Evolutionary conservation across 2,797 vertebrate genomes (phyloP), one percentile per base, ranked within the genome.

Genomic region (Xenops minutus): DNA sequence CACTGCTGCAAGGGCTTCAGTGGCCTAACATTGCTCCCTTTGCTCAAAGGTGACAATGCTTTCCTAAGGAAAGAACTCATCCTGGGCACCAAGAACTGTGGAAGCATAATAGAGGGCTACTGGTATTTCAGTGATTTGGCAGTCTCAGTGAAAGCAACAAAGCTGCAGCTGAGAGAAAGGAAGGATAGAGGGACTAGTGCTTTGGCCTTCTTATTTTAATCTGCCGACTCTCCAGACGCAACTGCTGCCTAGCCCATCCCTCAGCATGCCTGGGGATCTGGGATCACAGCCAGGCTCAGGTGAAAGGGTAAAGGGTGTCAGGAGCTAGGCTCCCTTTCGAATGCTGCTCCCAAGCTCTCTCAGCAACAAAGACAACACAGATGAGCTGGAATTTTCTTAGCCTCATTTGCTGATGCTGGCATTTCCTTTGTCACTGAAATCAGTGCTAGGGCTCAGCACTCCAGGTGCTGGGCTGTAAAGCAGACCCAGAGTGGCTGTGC

Each of bases 41-140:
- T 37, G 23, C 37, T 39, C 9, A 79, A 54, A 56, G 17, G 24
- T 30, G 44, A 64, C 18, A 11, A 12, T 5, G 4, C 17, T 48
- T 85, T 48, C 10, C 36, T 14, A 66, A 32, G 29, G 10, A 69
- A 49, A 43, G 5, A 14, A 29, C 29, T 64, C 20, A 32, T 56
- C 23, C 41, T 61, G 36, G 34, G 6, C 48, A 62, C 6, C 1
- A 3, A 54, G 24, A 6, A 52, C 27, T 0, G 0, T 32, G 13
- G 18, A 51, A 19, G 12, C 12, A 11, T 23, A 63, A 71, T 14
- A 64, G 14, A 80, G 9, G 6, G 12, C 41, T 81, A 49, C 34
- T 29, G 16, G 13, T 13, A 22, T 39, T 37, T 21, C 22, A 43
- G 30, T 29, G 37, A 52, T 62, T 43, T 85, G 67, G 4, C 37